phyloP scores from a whole-genome alignment of 2,888 invertebrate species.

The Pardosa pseudoannulata region DNA sequence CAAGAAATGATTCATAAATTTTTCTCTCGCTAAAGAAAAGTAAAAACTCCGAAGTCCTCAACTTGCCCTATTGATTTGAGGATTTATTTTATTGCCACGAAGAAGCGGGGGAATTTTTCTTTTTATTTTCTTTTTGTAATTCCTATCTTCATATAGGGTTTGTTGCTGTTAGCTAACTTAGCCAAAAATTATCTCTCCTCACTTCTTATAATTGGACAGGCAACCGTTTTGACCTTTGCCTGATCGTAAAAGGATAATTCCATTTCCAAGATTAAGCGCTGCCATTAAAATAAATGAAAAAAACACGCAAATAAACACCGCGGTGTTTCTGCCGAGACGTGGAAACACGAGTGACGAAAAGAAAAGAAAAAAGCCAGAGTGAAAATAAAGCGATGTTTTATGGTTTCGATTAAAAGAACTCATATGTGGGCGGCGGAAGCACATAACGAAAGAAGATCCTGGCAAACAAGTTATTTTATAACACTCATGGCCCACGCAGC shows the following conservation, averaged over 20 bases:
- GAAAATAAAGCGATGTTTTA: constrained; percentile 1
- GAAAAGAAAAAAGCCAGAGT: background rate
- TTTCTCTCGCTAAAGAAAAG: too few relatives aligned
- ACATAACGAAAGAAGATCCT: constrained; percentile 7
- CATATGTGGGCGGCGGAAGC: constrained; percentile 7
- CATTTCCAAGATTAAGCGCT: background rate
- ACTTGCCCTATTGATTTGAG: too few relatives aligned
- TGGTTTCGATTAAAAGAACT: constrained; percentile 1
- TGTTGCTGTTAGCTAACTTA: too few relatives aligned
- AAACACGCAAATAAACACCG: background rate
- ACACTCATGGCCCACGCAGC: background rate
- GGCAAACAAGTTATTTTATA: constrained; percentile 6
- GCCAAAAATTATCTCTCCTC: too few relatives aligned
- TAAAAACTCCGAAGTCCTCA: too few relatives aligned
- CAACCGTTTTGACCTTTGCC: background rate
- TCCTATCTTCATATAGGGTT: too few relatives aligned
- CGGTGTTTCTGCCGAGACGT: background rate
- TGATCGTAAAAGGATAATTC: background rate
- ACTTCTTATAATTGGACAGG: too few relatives aligned
- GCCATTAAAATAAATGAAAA: background rate
- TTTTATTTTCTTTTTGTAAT: too few relatives aligned
- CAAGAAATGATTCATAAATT: too few relatives aligned
- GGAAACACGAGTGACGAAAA: too few relatives aligned
- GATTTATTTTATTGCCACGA: too few relatives aligned
- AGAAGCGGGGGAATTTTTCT: too few relatives aligned